Conservation (phyloP, 2,888 invertebrate species). For the Leucophenga maculata region DNA sequence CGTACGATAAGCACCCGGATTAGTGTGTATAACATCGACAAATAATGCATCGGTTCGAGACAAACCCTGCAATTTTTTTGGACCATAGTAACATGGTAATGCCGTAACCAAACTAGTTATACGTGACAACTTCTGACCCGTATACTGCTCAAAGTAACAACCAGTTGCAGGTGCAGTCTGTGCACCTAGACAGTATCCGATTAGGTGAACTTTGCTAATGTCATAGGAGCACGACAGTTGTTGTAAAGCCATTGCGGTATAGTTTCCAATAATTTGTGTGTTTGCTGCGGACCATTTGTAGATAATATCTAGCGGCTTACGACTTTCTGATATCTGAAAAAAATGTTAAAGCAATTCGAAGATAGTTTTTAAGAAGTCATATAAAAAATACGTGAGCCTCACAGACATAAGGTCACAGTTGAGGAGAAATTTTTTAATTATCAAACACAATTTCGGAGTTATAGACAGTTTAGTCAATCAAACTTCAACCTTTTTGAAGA, state of each 20-base stretch:
- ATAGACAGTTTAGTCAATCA: too few species aligned
- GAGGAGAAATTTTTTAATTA: too few species aligned
- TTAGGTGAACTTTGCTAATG: neutral
- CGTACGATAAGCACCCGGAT: neutral
- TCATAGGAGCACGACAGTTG: neutral
- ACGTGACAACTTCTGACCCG: neutral
- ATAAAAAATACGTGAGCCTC: too few species aligned
- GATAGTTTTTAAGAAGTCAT: too few species aligned
- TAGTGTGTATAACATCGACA: conserved; percentile 1
- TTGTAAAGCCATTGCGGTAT: neutral
- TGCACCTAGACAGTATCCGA: neutral
- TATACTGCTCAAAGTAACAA: neutral
- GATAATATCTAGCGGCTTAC: too few species aligned
- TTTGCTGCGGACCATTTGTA: neutral
- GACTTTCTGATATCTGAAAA: too few species aligned
- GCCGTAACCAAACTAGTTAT: neutral
- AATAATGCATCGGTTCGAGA: neutral
- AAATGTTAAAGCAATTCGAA: too few species aligned
- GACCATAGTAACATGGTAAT: neutral
- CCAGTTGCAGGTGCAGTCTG: neutral
- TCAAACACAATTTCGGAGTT: too few species aligned
- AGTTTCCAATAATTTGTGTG: neutral
- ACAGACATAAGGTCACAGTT: too few species aligned
- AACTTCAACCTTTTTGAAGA: too few species aligned
- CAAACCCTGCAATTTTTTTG: neutral